A percentile compares a stretch with the other conserved stretches of the same genome.
phyloP scores from a whole-genome alignment of 2,113 vertebrate species.

The Saguinus imperator region DNA sequence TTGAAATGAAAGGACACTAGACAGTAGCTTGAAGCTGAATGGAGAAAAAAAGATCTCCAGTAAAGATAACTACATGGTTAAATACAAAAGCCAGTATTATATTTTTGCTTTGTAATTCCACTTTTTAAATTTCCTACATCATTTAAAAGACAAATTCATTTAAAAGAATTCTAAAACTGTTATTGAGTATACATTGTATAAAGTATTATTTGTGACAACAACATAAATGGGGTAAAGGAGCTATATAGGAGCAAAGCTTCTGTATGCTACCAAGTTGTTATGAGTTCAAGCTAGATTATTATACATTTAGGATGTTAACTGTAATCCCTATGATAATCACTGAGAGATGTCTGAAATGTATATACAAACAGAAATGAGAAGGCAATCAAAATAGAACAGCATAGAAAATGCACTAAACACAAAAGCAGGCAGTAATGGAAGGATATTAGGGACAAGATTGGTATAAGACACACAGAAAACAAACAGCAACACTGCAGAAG shows the following conservation, averaged over 20 bases:
- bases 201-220: neutral
- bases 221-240: neutral
- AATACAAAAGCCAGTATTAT: neutral
- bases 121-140: neutral
- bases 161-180: neutral
- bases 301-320: neutral
- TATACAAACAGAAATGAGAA: neutral
- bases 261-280: neutral
- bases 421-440: neutral
- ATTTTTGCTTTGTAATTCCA: neutral
- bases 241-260: neutral
- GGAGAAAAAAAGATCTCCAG: neutral
- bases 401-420: neutral
- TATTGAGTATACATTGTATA: no score
- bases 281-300: neutral
- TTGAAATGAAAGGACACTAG: neutral
- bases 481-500: neutral
- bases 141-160: neutral
- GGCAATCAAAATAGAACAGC: neutral
- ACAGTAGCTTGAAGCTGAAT: neutral
- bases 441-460: neutral
- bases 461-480: neutral
- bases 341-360: neutral
- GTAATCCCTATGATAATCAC: neutral
- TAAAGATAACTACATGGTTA: neutral